Percentiles rank a stretch among this genome's conserved stretches.
Conservation (phyloP, 2,797 vertebrate genomes). For the Epinephelus malabaricus region DNA sequence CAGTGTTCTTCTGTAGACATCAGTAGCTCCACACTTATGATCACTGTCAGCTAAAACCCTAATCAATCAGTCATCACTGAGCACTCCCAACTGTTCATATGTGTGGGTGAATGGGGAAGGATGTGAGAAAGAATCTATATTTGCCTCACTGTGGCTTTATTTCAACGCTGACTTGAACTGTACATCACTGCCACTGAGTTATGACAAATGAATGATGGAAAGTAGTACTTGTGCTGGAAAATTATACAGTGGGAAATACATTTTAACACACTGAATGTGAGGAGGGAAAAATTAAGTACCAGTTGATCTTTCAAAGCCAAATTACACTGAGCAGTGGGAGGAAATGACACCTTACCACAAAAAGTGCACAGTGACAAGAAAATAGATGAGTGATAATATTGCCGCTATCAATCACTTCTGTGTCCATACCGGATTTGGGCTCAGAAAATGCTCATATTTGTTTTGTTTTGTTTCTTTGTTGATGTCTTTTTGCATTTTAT, state of each 20-base stretch:
- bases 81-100: background rate
- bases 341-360: background rate
- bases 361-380: background rate
- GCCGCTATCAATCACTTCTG: background rate
- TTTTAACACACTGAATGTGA: background rate
- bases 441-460: background rate
- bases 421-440: background rate
- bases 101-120: background rate
- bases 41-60: background rate
- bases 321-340: slow-evolving; percentile 3
- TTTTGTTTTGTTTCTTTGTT: no score
- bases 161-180: background rate
- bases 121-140: slow-evolving; percentile 6
- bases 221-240: slow-evolving; percentile 3
- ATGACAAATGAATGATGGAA: slow-evolving; percentile 1
- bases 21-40: background rate
- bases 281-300: background rate
- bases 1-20: background rate
- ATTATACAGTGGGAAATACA: background rate
- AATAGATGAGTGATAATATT: background rate
- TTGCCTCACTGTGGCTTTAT: background rate
- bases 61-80: background rate
- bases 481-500: background rate
- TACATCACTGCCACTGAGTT: background rate
- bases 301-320: slow-evolving; percentile 5